Conservation (phyloP, 1,140 invertebrate genomes). For the Drosophila littoralis region DNA sequence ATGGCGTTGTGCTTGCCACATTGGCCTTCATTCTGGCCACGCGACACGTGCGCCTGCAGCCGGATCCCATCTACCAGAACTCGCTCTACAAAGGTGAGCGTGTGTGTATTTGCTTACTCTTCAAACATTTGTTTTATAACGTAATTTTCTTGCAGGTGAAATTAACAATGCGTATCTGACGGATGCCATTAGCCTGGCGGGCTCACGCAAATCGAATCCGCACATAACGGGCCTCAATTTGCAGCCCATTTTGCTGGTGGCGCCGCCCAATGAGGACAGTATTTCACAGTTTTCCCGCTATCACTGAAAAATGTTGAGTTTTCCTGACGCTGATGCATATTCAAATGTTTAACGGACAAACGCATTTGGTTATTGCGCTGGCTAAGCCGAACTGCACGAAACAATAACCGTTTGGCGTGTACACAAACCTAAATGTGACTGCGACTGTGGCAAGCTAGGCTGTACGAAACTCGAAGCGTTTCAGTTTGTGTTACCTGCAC, state of each 20-base stretch:
- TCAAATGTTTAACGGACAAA: conserved; percentile 8
- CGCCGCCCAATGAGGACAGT: conserved; percentile 86
- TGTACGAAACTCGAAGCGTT: neutral
- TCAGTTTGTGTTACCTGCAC: neutral
- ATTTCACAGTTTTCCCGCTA: conserved; percentile 91
- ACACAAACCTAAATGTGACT: neutral
- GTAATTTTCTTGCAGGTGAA: conserved; percentile 87
- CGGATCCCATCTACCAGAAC: conserved; percentile 90
- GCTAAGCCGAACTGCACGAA: neutral
- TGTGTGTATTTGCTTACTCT: neutral
- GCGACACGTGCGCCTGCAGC: conserved; percentile 92
- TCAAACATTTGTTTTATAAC: neutral
- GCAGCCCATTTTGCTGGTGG: conserved; percentile 90
- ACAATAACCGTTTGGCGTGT: neutral
- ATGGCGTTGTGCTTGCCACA: conserved; percentile 94
- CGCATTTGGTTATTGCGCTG: conserved; percentile 1
- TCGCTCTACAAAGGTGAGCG: conserved; percentile 87
- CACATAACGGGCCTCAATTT: conserved; percentile 87
- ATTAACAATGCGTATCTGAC: conserved; percentile 93
- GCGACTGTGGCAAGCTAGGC: neutral
- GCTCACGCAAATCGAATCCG: conserved; percentile 90
- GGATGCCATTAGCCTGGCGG: conserved; percentile 92
- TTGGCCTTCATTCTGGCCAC: conserved; percentile 97
- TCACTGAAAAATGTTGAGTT: conserved; percentile 44
- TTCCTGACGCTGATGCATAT: conserved; percentile 13